Evolutionary conservation across 2,888 invertebrate genomes (phyloP).

Genomic region (Gymnoscelis rufifasciata): DNA sequence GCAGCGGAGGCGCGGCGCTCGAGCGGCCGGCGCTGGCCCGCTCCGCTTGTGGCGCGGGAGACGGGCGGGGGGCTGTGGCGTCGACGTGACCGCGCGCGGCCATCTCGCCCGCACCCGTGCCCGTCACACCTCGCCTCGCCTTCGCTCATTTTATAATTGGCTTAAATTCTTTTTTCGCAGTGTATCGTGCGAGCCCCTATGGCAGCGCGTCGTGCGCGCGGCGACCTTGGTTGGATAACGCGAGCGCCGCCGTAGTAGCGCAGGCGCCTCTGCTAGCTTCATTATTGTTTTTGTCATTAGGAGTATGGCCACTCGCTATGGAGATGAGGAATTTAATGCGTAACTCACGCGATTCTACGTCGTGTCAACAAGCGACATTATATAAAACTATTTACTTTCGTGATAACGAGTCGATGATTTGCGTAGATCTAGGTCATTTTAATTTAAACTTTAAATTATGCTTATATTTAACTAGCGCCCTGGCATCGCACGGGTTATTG

Average conservation of each 20-base stretch:
- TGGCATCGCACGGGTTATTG: too few relatives aligned
- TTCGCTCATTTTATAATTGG: constrained; percentile 36
- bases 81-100: constrained; percentile 50
- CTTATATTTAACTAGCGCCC: neutral
- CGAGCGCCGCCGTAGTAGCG: constrained; percentile 30
- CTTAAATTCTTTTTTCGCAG: constrained; percentile 45
- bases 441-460: neutral
- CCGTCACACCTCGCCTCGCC: constrained; percentile 30
- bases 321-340: constrained; percentile 20
- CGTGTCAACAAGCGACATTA: constrained; percentile 6
- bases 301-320: constrained; percentile 10
- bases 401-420: constrained; percentile 2
- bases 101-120: constrained; percentile 49
- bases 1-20: constrained; percentile 58
- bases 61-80: constrained; percentile 44
- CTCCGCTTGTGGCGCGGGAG: constrained; percentile 38
- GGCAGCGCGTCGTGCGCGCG: constrained; percentile 12
- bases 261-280: constrained; percentile 18
- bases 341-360: constrained; percentile 20
- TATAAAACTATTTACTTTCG: constrained; percentile 2
- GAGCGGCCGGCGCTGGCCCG: constrained; percentile 41
- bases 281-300: constrained; percentile 25
- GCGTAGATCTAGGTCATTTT: neutral
- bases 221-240: constrained; percentile 43
- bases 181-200: constrained; percentile 38